A percentile compares a stretch with the other conserved stretches of the same genome.
phyloP scores from a whole-genome alignment of 2,797 vertebrate genomes.

The Leptoclinus maculatus region DNA sequence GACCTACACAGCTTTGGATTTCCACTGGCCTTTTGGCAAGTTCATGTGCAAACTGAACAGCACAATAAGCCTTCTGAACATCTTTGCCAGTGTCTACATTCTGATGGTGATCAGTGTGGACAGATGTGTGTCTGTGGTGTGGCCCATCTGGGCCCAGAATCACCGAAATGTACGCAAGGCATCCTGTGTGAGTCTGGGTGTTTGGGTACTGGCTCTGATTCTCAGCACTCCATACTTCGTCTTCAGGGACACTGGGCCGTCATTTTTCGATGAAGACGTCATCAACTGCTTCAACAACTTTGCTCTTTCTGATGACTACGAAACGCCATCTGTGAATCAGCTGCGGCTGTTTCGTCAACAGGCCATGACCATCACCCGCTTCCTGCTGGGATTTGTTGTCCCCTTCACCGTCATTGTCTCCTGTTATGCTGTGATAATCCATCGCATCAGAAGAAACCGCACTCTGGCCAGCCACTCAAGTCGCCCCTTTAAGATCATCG shows the following conservation, averaged over 20 bases:
- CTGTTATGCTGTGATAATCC: constrained; percentile 87
- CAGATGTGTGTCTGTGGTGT: constrained; percentile 87
- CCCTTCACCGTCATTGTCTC: constrained; percentile 88
- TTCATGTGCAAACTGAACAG: constrained; percentile 92
- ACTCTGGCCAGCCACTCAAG: constrained; percentile 83
- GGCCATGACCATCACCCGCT: constrained; percentile 84
- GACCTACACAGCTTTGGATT: constrained; percentile 83
- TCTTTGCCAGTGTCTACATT: constrained; percentile 92
- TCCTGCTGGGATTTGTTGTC: constrained; percentile 87
- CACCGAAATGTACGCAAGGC: constrained; percentile 82
- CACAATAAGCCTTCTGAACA: constrained; percentile 86
- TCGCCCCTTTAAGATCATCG: constrained; percentile 90
- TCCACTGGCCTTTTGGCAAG: constrained; percentile 91
- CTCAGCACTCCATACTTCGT: constrained; percentile 87
- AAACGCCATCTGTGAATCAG: constrained; percentile 38
- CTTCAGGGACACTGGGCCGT: constrained; percentile 84
- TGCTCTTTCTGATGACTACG: constrained; percentile 82
- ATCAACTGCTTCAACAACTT: constrained; percentile 90
- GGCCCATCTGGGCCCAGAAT: constrained; percentile 90
- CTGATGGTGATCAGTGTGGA: constrained; percentile 91
- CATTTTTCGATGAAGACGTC: constrained; percentile 58
- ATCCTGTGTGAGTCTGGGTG: constrained; percentile 75
- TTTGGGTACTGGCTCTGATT: constrained; percentile 85
- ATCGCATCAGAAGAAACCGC: constrained; percentile 83
- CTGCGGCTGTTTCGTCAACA: constrained; percentile 81